Evolutionary conservation across 2,797 vertebrate genomes (phyloP).

Genomic region (Chiroxiphia lanceolata): DNA sequence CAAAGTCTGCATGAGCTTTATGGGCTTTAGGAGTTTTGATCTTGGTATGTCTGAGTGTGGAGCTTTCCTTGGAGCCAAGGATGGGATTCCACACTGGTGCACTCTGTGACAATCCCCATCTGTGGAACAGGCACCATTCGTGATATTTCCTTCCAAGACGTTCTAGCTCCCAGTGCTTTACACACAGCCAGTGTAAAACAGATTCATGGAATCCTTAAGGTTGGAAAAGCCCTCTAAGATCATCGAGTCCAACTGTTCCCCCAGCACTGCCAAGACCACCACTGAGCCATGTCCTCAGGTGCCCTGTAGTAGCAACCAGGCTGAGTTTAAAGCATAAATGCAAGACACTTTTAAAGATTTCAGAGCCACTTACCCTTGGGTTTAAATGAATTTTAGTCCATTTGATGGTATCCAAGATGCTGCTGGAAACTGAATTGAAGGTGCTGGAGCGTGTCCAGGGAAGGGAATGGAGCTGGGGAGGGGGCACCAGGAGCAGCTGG

Average conservation of each 20-base stretch:
- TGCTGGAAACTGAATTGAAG: background rate
- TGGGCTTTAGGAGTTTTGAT: background rate
- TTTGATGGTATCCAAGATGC: background rate
- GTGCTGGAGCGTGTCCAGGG: fast-evolving
- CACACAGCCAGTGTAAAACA: fast-evolving
- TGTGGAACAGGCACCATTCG: background rate
- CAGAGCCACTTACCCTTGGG: background rate
- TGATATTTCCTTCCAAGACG: background rate
- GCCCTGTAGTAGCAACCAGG: background rate
- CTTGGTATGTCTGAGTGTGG: background rate
- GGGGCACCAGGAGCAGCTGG: fast-evolving
- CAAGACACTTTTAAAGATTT: background rate
- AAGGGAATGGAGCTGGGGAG: background rate
- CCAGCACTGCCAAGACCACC: background rate
- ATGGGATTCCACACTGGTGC: background rate
- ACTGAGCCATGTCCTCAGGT: background rate
- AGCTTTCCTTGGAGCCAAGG: background rate
- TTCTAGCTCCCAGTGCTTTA: background rate
- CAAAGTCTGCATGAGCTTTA: fast-evolving
- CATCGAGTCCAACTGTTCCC: fast-evolving
- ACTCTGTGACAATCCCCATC: background rate
- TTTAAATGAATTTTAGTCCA: background rate
- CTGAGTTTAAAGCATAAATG: background rate
- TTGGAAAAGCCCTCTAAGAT: background rate
- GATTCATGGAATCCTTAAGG: background rate